Evolutionary conservation across 2,888 invertebrate genomes (phyloP), one percentile per base, ranked within the genome.

Genomic region (Drosophila parthenogenetica): DNA sequence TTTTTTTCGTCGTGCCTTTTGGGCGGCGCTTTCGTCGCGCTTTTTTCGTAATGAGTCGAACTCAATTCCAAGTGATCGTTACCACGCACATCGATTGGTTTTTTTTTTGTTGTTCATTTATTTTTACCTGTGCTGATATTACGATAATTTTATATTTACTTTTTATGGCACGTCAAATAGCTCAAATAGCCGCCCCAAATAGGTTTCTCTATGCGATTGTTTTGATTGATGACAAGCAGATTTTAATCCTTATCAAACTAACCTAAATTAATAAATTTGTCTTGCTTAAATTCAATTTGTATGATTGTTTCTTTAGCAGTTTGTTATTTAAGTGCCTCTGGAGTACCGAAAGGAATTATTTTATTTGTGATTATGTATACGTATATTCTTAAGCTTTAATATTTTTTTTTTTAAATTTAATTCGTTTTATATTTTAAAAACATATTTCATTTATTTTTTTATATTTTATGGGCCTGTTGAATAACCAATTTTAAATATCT

Each of bases 1-100:
- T 58, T 57, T 58, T 32, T 59, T 62, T 46, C 32, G 55, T 13
- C 1, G 37, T 73, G 45, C 68, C 45, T 62, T 63, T 59, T 65
- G 59, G 57, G 43, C 59, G 45, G 17, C 65, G 50, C 65, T 66
- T 66, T 80, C 78, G 67, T 50, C 39, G 68, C 53, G 45, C 45
- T 53, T 51, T 63, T 64, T 63, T 51, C 68, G 69, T 60, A 75
- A 53, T 70, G 70, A 75, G 69, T 61, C 65, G 48, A 50, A 69
- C 64, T 64, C 64, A 50, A 69, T 64, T 60, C 42, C 32, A 8
- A n/a, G 5, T 29, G 49, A 45, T 69, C 40, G 68, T 32, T 63
- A 53, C 39, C 68, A 67, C 68, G 73, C 68, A 67, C 42, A 63
- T 53, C 55, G 35, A 40, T 63, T 60, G 19, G 22, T 32, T 49